phyloP scores from a whole-genome alignment of 1,140 invertebrate species.

The Lethrus apterus region DNA sequence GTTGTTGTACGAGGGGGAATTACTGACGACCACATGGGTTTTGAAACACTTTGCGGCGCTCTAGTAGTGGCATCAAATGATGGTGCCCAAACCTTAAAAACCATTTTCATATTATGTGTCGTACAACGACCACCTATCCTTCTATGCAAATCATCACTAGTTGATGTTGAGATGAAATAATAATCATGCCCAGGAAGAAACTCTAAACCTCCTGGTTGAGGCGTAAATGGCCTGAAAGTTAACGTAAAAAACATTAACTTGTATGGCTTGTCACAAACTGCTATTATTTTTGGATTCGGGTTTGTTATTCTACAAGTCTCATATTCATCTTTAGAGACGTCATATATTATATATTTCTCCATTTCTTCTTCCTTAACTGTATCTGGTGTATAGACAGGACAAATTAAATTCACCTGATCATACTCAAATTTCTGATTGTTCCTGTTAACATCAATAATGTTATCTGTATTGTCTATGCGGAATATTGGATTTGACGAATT shows the following conservation, averaged over 20 bases:
- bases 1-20: conserved; percentile 40
- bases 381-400: conserved; percentile 81
- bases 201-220: conserved; percentile 88
- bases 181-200: conserved; percentile 92
- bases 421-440: conserved; percentile 89
- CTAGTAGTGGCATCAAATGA: conserved; percentile 44
- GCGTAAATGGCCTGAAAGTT: conserved; percentile 92
- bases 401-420: conserved; percentile 91
- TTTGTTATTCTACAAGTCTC: conserved; percentile 93
- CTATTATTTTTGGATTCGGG: conserved; percentile 85
- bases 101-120: conserved; percentile 91
- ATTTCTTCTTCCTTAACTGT: conserved; percentile 77
- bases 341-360: conserved; percentile 94
- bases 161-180: conserved; percentile 91
- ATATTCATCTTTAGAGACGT: conserved; percentile 93
- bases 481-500: conserved; percentile 62
- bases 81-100: conserved; percentile 71
- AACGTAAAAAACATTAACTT: conserved; percentile 94
- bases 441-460: conserved; percentile 94
- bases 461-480: conserved; percentile 94
- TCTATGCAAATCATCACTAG: conserved; percentile 82
- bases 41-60: conserved; percentile 16
- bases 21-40: conserved; percentile 38
- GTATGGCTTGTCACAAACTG: conserved; percentile 90
- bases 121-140: conserved; percentile 80